Evolutionary conservation across 2,888 invertebrate genomes (phyloP), one percentile per base, ranked within the genome.

Genomic region (Hemithea aestivaria): DNA sequence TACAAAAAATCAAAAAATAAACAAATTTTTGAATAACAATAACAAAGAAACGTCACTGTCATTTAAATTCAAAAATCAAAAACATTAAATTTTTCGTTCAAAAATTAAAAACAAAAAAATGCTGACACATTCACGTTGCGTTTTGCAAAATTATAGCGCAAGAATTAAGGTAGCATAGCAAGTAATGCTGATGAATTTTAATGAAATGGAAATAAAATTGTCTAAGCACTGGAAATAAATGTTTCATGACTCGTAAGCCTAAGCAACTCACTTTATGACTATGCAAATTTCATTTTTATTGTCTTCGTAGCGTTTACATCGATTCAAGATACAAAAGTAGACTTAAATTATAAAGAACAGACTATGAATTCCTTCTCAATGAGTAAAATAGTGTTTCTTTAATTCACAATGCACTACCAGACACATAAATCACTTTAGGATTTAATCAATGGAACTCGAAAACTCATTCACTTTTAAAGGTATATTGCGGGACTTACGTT

Each of bases 251-350:
- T 11, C 46, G 34, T 32, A 47, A 25, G 8, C 26, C 38, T 40
- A 29, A 29, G 16, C 30, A 20, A 30, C 35, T 35, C 20, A 25
- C 44, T 53, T 56, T 62, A 62, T 40, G 50, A 42, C 37, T 56
- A 51, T 52, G 61, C 52, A 56, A 52, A 62, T 55, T 42, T 34
- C 1, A 45, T 50, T 58, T 31, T 55, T 54, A 49, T 39, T 40
- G 35, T 33, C 27, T 39, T 37, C 36, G 51, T 41, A 51, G 40
- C 48, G 49, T 48, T 46, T 25, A 40, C 38, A 35, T 40, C 40
- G 25, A 33, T 30, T 40, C 35, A 22, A 35, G n/a, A 4, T 25
- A 21, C 10, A n/a, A 21, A 26, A n/a, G n/a, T n/a, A n/a, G n/a
- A n/a, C n/a, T n/a, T n/a, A n/a, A n/a, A n/a, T n/a, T n/a, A n/a